Evolutionary conservation across 2,888 invertebrate species (phyloP), one percentile per base, ranked within the genome.

Genomic region (Xestia rhomboidea): DNA sequence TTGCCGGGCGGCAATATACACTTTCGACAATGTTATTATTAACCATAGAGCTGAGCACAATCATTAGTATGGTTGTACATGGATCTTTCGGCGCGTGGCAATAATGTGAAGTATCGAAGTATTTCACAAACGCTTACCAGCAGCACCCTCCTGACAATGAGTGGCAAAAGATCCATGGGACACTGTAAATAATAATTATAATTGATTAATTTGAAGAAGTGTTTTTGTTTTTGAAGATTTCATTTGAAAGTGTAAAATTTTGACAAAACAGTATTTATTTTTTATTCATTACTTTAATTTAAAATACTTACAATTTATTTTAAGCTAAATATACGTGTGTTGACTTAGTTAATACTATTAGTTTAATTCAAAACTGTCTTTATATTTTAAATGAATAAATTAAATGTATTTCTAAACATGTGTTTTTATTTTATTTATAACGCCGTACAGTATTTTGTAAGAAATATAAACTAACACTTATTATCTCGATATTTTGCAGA

Each of bases 1-100:
- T 38, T 85, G 85, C 13, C 73, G 77, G 0, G 69, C 84, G 0
- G 71, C 71, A 8, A 72, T 83, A 8, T 71, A 70, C 27, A 83
- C 82, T 6, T 0, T 80, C 0, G 34, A 83, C 21, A 73, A 70
- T 38, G n/a, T 66, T 30, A 67, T 83, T 27, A 8, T 76, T 51
- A 44, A 0, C 15, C 72, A 81, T 46, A 66, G 69, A 51, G 38
- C 51, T 7, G 57, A 67, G 27, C 83, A 83, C 70, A 80, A 80
- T 30, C 82, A 82, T 68, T 74, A 80, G 64, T 15, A 2, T n/a
- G 5, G n/a, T 7, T 64, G 13, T 6, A 24, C 24, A 41, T 1
- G 8, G 1, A 64, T 41, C 7, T 41, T 64, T n/a, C 8, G 13
- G 1, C 38, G 0, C n/a, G 7, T 63, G 38, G 13, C 13, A 11